Evolutionary conservation across 2,113 vertebrate species (phyloP), one percentile per base, ranked within the genome.

Genomic region (Hippocampus barbouri): DNA sequence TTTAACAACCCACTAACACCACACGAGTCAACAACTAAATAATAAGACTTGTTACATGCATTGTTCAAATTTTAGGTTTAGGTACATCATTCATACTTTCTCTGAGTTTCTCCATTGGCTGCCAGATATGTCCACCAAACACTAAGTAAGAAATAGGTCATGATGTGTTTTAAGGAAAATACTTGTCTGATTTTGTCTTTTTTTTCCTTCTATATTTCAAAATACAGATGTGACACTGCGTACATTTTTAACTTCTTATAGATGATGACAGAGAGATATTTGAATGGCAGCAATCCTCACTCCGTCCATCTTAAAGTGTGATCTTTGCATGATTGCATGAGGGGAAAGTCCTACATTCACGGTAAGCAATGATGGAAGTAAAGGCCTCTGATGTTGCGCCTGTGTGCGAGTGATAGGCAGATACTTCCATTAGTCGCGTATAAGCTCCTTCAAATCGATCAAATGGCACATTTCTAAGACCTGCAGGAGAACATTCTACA

Each of bases 401-500:
- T 64, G 62, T 23, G 38, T 6, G 38, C 11, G 40, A n/a, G 38
- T 43, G 66, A 68, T 79, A 77, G 63, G 71, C 69, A 66, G 66
- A 76, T 49, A 69, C 60, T 63, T 78, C 59, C 74, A 68, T 78
- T 62, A 73, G 66, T 83, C 71, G 74, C 70, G 75, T 63, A 47
- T 74, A 75, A 80, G 77, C 77, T 70, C 67, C 73, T 71, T 75
- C 78, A 69, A 56, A 74, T 78, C 67, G 74, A 81, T 76, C 62
- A 82, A 84, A 74, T 74, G 74, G 81, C 84, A 86, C 80, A 84
- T 75, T 86, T 83, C 81, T 88, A 85, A 79, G 72, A 83, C 76
- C 84, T 82, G 81, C 79, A 80, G 83, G 79, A 86, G 81, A 83
- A 62, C 73, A 85, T 89, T 85, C 79, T 85, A 84, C 78, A 83